Evolutionary conservation across 2,888 invertebrate genomes (phyloP).

Genomic region (Sinhomidia bicolor): DNA sequence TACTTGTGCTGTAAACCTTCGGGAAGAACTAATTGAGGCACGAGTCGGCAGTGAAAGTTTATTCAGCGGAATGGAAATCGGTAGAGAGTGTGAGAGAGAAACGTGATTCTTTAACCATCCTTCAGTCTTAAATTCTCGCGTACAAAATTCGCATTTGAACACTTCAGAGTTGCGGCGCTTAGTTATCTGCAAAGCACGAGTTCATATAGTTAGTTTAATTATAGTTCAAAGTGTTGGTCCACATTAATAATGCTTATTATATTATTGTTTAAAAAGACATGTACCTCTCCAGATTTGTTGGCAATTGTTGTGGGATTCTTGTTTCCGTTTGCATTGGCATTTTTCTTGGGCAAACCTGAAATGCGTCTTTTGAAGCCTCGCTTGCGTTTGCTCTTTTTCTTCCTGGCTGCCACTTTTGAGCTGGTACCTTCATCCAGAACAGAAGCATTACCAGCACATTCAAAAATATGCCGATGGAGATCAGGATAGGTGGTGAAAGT

Average conservation of each 20-base stretch:
- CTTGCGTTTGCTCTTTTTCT: slow-evolving; percentile 74
- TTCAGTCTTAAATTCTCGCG: slow-evolving; percentile 80
- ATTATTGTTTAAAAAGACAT: no score
- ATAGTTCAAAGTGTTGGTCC: no score
- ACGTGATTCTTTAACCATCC: slow-evolving; percentile 80
- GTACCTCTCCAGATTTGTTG: slow-evolving; percentile 66
- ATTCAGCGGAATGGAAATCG: slow-evolving; percentile 78
- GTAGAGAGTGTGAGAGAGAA: slow-evolving; percentile 77
- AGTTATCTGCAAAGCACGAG: slow-evolving; percentile 50
- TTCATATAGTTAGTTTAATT: no score
- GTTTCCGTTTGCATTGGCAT: background rate
- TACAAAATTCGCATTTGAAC: slow-evolving; percentile 80
- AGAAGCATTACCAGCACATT: slow-evolving; percentile 79
- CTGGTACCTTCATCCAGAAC: slow-evolving; percentile 75
- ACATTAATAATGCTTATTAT: no score
- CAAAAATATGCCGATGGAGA: slow-evolving; percentile 80
- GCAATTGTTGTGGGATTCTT: background rate
- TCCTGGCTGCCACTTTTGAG: slow-evolving; percentile 55
- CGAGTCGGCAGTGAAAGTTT: slow-evolving; percentile 79
- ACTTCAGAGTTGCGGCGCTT: slow-evolving; percentile 76
- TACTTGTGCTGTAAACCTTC: slow-evolving; percentile 56
- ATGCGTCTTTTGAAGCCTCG: slow-evolving; percentile 79
- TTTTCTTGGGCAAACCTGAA: slow-evolving; percentile 75
- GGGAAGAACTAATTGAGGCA: slow-evolving; percentile 77
- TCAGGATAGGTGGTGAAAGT: slow-evolving; percentile 75